Evolutionary conservation across 2,113 vertebrate species (phyloP), one percentile per base, ranked within the genome.

Genomic region (Carassius carassius): DNA sequence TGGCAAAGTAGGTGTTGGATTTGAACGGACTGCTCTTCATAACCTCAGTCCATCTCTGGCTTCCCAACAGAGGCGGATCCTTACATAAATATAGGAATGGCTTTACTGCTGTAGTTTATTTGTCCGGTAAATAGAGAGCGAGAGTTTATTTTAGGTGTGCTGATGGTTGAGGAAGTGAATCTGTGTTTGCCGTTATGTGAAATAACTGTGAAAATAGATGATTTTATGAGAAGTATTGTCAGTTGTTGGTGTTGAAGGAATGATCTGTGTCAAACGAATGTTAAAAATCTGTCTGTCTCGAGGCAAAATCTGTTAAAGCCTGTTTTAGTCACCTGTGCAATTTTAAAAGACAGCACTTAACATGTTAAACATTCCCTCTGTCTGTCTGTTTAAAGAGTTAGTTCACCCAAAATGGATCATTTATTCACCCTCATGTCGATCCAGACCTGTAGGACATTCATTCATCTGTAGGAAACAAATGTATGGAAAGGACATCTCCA

Each of bases 221-320:
- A 70, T 37, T 70, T 77, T 37, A 7, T 69, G 19, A 21, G 6
- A 85, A 63, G 77, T 54, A 23, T 72, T 17, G 83, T 85, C 67
- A 51, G 56, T 41, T 78, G 65, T 85, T 25, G 54, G 51, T 78
- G 29, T 79, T 35, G 75, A 44, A 41, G 62, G 56, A 83, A 56
- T 69, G 65, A 81, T 69, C 35, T 19, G 67, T 76, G 51, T 85
- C 67, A 62, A 89, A 92, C 90, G 92, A 94, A 94, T 94, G 92
- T 94, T 91, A 90, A 84, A 87, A 86, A 87, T 87, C 89, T 92
- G 86, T 23, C 35, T 74, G 60, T 89, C 58, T 60, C 14, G 67
- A 54, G 60, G 91, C 84, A 88, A 49, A 47, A 73, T 73, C 70
- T 73, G 37, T 73, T 70, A 70, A 41, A 72, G 35, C 69, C 69